Evolutionary conservation across 1,140 invertebrate genomes (phyloP), one percentile per base, ranked within the genome.

Genomic region (Pemphigus obesinymphae): DNA sequence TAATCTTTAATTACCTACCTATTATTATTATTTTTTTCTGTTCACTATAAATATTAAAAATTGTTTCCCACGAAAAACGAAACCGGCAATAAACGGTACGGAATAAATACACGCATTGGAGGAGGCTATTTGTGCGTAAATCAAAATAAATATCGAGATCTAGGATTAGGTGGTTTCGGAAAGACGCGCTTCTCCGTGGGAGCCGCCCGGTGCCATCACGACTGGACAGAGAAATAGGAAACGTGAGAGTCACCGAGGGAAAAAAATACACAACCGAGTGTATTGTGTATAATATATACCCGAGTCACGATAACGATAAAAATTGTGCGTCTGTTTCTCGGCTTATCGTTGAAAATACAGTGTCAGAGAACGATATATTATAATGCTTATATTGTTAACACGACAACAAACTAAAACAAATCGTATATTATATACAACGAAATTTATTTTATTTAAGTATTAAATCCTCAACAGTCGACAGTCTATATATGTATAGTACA

Each of bases 291-390:
- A n/a, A n/a, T n/a, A n/a, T n/a, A n/a, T 4, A 23, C 26, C 17
- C 1, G 3, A 73, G 45, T 73, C 70, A 73, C 45, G 45, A 50
- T 48, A 63, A 73, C 70, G 70, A 73, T 73, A 50, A 73, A 73
- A 73, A 73, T 31, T 50, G 26, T 73, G 70, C 20, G 8, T 43
- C 43, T 4, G 43, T 73, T 73, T 50, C 45, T 50, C 70, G 26
- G 70, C 26, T 73, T 73, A 73, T 48, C 70, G 45, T 73, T 48
- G 0, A 73, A 73, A 73, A 73, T 29, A 50, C 26, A 20, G 66
- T 72, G 13, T 43, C 26, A 73, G n/a, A 11, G 45, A 50, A 73
- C 23, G 26, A 50, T 48, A 40, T 73, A 66, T 37, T 40, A 66
- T 23, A 37, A 40, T 70, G 37, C n/a, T 70, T 29, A 45, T n/a